These are phyloP conservation scores for Drosophila lowei DNA, from an alignment of 1,140 invertebrate genomes.

Conservation along the genomic window DNA sequence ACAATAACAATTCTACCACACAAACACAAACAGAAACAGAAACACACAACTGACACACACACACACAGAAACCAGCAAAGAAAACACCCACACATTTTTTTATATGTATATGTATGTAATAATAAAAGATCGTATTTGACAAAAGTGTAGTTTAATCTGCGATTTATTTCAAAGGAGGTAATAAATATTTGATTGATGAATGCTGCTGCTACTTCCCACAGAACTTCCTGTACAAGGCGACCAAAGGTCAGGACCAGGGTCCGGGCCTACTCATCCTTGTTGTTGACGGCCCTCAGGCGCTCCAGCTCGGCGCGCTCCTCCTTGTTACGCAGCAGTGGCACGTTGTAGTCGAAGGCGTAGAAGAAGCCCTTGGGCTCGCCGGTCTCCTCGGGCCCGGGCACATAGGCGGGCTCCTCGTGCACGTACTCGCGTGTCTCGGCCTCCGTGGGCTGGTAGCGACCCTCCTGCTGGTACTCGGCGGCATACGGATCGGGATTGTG, in stretches of 20 bases:
- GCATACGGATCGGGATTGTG: conserved; percentile 84
- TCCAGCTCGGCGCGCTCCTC: conserved; percentile 77
- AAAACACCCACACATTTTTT: conserved; percentile 54
- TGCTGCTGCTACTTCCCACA: conserved; percentile 42
- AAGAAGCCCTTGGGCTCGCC: conserved; percentile 88
- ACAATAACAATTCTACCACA: conserved; percentile 27
- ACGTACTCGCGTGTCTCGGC: conserved; percentile 66
- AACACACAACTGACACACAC: conserved; percentile 6
- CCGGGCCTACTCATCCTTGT: conserved; percentile 63
- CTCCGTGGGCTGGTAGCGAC: conserved; percentile 66
- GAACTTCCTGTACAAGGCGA: conserved; percentile 41
- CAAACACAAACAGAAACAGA: conserved; percentile 31
- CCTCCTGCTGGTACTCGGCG: conserved; percentile 73
- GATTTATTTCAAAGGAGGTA: conserved; percentile 63
- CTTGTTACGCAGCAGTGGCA: conserved; percentile 83
- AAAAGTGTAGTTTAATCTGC: conserved; percentile 55
- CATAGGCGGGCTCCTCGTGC: conserved; percentile 70
- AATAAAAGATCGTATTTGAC: conserved; percentile 61
- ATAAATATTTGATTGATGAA: conserved; percentile 59
- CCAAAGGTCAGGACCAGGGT: background rate
- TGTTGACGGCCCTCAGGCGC: conserved; percentile 69
- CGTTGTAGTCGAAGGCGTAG: conserved; percentile 87
- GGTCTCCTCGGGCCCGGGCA: conserved; percentile 82
- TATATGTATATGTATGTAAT: conserved; percentile 65
- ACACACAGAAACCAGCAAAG: conserved; percentile 51